Evolutionary conservation across 1,140 invertebrate genomes (phyloP), one percentile per base, ranked within the genome.

Genomic region (Chelonus insularis): DNA sequence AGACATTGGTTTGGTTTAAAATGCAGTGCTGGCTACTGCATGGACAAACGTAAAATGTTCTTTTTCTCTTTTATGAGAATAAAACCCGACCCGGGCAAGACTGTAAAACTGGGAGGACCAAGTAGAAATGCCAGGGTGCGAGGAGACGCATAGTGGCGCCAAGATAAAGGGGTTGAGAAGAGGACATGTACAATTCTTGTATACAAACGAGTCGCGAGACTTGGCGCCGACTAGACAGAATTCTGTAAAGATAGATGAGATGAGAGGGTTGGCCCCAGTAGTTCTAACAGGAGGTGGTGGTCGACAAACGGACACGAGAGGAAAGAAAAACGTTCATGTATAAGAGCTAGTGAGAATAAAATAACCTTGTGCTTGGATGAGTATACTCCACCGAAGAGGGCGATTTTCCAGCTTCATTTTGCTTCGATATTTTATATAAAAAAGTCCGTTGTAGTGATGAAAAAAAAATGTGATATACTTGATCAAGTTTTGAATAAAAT

Each of bases 191-290:
- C 45, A 23, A 48, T 48, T 29, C 45, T 25, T 48, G 45, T 48
- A 48, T 48, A 48, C 45, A 48, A 48, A 63, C 61, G 61, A 63
- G 61, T 57, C 37, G 56, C 55, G 50, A 63, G 56, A 55, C 61
- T 58, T 57, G 61, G 61, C 61, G 56, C 56, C 61, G 61, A 63
- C 61, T 63, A 63, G 61, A 63, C 61, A 58, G 48, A 63, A 63
- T 57, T 43, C 61, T 48, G 48, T 48, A 29, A 51, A 62, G 60
- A 62, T 62, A 55, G 60, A 62, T 62, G 60, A 62, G 45, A 48
- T 48, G 20, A 45, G 41, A 11, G 20, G 7, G 21, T 8, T 23
- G 21, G 20, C 18, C 9, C 11, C 7, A 16, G 16, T n/a, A 45
- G 4, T 18, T 9, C 41, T 43, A 16, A 20, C n/a, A 48, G 9